Base-by-base conservation (phyloP, 2,113 vertebrate species). In the Helogale parvula region DNA sequence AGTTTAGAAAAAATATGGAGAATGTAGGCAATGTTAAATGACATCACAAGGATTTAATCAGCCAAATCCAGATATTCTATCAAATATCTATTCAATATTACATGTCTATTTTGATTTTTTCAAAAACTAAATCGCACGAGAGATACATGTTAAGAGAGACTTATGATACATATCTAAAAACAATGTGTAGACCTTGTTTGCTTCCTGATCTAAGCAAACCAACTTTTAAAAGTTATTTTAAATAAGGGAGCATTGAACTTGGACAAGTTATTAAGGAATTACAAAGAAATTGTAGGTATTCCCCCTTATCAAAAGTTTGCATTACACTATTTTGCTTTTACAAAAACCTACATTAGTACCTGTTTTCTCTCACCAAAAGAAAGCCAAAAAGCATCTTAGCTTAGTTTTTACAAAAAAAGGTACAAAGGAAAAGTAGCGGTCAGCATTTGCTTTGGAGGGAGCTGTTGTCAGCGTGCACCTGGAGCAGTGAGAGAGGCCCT, bases 211-310 rank as follows among this genome's bases (percentile, higher is more conserved):
- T 10, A 93, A 94, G 63, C 4, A 90, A 93, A 85, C 41, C 23
- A 88, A 86, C 41, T 74, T 68, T 50, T 47, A 74, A 72, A 83
- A 65, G 11, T 35, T 74, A 54, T 92, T 96, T 96, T 93, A 60
- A 90, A 63, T 52, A 2, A 85, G 7, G 19, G 2, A 77, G 71
- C 12, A 82, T 29, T 86, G 19, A 90, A 47, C 13, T 93, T 54
- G 38, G 21, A 63, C 10, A 77, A 38, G 7, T 54, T 83, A 33
- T 79, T 95, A 90, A 90, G 82, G 50, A 88, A 27, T 54, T 71
- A 10, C 11, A 74, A 60, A 68, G 41, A 11, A 84, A 92, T 88
- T 87, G 1, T 52, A 52, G 29, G 47, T 79, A 52, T 79, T 17
- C 16, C 45, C 47, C 31, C 47, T 79, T 52, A 33, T 57, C 31